Conservation (phyloP, 2,888 invertebrate species). For the Synergus japonicus region DNA sequence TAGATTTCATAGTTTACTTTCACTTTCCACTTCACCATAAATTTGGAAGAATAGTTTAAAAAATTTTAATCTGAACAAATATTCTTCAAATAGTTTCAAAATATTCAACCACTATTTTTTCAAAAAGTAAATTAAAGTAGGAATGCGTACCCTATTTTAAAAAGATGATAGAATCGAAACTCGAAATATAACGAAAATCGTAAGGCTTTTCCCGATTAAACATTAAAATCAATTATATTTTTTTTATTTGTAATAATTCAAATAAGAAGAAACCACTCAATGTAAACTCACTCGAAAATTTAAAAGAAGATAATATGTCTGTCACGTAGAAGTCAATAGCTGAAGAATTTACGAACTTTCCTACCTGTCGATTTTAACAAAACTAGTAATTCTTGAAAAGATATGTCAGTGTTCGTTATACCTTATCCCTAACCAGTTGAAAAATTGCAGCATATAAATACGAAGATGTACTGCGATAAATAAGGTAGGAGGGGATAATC, state of each 20-base stretch:
- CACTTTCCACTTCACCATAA: background rate
- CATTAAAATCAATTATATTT: no score
- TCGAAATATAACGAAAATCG: no score
- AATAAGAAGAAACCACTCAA: no score
- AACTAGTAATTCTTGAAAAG: background rate
- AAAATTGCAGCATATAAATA: background rate
- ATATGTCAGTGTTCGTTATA: background rate
- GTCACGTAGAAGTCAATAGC: no score
- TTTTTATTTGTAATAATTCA: no score
- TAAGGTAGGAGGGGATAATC: conserved; percentile 10
- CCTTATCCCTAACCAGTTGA: background rate
- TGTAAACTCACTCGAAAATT: no score
- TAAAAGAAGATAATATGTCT: no score
- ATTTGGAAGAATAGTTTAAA: background rate
- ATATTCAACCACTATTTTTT: no score
- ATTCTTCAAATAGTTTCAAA: background rate
- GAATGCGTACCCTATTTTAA: no score
- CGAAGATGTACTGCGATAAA: background rate
- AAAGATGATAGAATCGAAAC: no score
- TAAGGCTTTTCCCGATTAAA: no score
- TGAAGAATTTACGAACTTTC: background rate
- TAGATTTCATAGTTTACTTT: background rate
- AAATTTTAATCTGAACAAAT: background rate
- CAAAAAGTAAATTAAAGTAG: no score
- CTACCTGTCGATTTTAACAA: background rate